Conservation (phyloP, 2,888 invertebrate genomes). For the Drosophila subsilvestris region DNA sequence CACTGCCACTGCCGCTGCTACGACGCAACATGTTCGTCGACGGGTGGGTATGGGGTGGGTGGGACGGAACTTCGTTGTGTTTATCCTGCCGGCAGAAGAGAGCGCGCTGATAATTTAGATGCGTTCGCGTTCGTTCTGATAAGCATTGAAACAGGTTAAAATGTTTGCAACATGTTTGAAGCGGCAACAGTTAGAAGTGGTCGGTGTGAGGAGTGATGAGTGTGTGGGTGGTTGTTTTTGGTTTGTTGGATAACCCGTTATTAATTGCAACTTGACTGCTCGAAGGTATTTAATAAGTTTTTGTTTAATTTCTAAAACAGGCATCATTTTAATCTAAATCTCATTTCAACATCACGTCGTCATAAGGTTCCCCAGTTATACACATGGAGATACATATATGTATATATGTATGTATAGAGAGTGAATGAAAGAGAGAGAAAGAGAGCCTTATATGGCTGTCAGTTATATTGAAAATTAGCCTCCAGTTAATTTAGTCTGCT, state of each 20-base stretch:
- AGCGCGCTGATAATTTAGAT: constrained; percentile 72
- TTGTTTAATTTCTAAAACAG: constrained; percentile 75
- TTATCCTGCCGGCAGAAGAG: constrained; percentile 70
- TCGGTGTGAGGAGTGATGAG: constrained; percentile 4
- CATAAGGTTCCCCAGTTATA: background rate
- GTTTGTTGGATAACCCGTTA: constrained; percentile 56
- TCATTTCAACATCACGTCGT: constrained; percentile 31
- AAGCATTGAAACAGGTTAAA: constrained; percentile 74
- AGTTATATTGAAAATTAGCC: constrained; percentile 80
- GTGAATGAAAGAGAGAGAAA: constrained; percentile 24
- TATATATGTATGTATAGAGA: too few species aligned
- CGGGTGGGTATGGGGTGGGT: constrained; percentile 7
- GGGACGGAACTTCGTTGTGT: constrained; percentile 63
- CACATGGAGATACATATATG: too few species aligned
- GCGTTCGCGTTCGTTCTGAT: constrained; percentile 57
- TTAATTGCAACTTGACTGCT: constrained; percentile 75
- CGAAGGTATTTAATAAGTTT: constrained; percentile 75
- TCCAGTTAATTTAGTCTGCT: constrained; percentile 76
- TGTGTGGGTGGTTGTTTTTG: constrained; percentile 27
- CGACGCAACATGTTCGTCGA: constrained; percentile 67
- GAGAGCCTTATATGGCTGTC: constrained; percentile 68
- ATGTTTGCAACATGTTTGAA: constrained; percentile 72
- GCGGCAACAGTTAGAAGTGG: constrained; percentile 56
- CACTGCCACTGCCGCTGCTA: background rate
- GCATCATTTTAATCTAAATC: constrained; percentile 44